Conservation (phyloP, 2,888 invertebrate genomes). For the Cephus nigrinus region DNA sequence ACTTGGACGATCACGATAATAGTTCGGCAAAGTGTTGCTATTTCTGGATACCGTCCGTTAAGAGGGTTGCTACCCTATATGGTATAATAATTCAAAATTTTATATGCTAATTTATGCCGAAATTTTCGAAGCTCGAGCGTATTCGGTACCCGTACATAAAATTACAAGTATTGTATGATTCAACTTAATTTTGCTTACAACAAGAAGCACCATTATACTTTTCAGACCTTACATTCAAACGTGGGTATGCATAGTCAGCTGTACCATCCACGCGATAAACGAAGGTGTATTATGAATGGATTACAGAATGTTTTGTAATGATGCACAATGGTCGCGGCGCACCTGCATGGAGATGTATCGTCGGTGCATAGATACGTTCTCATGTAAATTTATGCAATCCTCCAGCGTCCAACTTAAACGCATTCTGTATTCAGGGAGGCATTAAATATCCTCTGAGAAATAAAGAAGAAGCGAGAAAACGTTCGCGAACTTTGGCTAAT, state of each 20-base stretch:
- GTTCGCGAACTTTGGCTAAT: background rate
- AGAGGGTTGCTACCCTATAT: background rate
- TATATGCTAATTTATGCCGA: background rate
- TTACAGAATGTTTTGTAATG: constrained; percentile 40
- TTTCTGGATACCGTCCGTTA: background rate
- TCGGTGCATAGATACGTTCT: background rate
- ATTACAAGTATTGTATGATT: background rate
- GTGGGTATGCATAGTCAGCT: background rate
- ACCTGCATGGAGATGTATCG: background rate
- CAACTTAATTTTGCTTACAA: background rate
- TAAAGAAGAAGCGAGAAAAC: background rate
- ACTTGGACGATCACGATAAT: constrained; percentile 51
- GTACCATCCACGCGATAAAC: background rate
- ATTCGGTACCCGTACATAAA: background rate
- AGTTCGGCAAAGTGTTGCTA: constrained; percentile 29
- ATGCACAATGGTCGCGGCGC: constrained; percentile 29
- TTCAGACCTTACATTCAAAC: no score
- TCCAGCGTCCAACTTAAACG: background rate
- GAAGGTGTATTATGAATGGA: constrained; percentile 29
- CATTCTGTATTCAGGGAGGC: background rate
- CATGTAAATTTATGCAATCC: background rate
- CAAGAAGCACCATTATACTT: background rate
- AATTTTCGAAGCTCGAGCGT: background rate
- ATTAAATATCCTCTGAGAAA: background rate
- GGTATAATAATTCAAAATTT: background rate